These are phyloP conservation scores for Frankliniella intonsa DNA, from an alignment of 2,888 invertebrate genomes.

Conservation along the genomic window DNA sequence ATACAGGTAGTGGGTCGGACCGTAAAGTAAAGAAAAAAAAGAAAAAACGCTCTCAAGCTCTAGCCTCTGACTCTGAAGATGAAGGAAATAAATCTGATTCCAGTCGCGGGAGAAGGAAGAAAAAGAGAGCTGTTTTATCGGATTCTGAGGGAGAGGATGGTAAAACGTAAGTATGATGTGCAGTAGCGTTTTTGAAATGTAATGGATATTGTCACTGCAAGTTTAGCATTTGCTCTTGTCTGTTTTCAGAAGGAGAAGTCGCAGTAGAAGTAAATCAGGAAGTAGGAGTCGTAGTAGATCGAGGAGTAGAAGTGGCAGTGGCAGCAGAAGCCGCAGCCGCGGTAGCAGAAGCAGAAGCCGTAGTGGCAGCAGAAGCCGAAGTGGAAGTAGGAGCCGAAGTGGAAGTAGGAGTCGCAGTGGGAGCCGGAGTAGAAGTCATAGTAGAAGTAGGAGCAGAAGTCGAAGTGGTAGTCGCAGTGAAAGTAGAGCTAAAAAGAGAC, in stretches of 20 bases:
- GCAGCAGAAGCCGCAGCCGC: neutral
- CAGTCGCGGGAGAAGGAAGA: conserved; percentile 39
- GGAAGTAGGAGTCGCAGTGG: neutral
- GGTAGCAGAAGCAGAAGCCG: neutral
- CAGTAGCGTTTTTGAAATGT: neutral
- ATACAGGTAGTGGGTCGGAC: neutral
- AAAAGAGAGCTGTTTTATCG: conserved; percentile 49
- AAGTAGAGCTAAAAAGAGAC: conserved; percentile 41
- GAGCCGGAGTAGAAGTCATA: neutral
- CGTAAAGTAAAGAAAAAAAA: conserved; percentile 37
- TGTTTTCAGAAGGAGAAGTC: conserved; percentile 41
- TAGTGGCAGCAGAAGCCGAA: neutral
- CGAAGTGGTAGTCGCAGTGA: neutral
- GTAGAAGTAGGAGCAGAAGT: neutral
- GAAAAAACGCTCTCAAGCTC: conserved; percentile 45
- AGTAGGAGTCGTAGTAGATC: conserved; percentile 31
- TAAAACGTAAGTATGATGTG: neutral
- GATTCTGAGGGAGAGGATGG: conserved; percentile 57
- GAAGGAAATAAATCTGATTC: conserved; percentile 44
- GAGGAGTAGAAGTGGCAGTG: neutral
- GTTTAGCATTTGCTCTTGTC: neutral
- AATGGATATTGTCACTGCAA: neutral
- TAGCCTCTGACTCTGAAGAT: conserved; percentile 59
- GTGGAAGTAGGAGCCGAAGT: neutral
- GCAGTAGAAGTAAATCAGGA: conserved; percentile 38